Evolutionary conservation across 1,140 invertebrate species (phyloP).

Genomic region (Papilio polyxenes): DNA sequence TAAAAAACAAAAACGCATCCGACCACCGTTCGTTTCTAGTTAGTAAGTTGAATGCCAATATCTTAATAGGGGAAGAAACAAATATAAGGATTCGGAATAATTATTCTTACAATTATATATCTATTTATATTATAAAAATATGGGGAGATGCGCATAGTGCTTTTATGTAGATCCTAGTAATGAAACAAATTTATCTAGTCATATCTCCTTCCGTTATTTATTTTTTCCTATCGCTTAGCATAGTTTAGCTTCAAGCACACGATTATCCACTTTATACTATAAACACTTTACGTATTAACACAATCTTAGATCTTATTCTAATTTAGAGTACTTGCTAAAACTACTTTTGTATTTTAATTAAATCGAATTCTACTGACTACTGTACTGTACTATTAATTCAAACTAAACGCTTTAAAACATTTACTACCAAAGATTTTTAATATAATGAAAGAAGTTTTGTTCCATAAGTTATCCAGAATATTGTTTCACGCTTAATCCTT

Average conservation of each 20-base stretch:
- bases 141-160: conserved; percentile 79
- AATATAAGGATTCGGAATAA: conserved; percentile 75
- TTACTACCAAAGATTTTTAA: conserved; percentile 19
- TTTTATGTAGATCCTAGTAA: conserved; percentile 78
- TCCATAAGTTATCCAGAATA: conserved; percentile 80
- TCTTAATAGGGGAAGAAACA: conserved; percentile 73
- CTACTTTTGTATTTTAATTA: conserved; percentile 41
- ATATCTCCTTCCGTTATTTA: conserved; percentile 78
- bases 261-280: conserved; percentile 50
- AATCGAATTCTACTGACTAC: conserved; percentile 41
- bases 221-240: conserved; percentile 77
- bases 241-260: conserved; percentile 80
- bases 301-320: conserved; percentile 37
- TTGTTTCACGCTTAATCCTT: conserved; percentile 58
- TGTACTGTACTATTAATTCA: neutral
- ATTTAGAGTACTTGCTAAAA: conserved; percentile 38
- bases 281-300: conserved; percentile 40
- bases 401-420: conserved; percentile 36
- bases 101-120: conserved; percentile 76
- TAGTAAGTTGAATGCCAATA: conserved; percentile 78
- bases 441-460: conserved; percentile 49
- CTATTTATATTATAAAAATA: conserved; percentile 78
- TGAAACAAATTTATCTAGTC: conserved; percentile 78
- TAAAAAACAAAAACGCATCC: conserved; percentile 43
- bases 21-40: conserved; percentile 66